phyloP scores from a whole-genome alignment of 2,797 vertebrate genomes.

The Propithecus perrieri region DNA sequence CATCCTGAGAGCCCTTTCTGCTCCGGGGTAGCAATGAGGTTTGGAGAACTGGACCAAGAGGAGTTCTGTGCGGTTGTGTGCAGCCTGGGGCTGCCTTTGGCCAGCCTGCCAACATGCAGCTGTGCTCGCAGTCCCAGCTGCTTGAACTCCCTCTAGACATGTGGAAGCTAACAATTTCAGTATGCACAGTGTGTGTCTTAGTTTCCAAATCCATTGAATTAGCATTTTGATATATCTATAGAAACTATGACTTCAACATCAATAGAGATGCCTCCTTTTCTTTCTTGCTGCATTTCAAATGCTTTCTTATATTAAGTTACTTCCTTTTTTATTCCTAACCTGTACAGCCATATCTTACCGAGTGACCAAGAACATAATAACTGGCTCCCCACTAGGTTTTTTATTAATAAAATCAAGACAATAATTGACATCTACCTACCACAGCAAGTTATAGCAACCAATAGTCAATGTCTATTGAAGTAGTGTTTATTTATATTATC shows the following conservation, averaged over 20 bases:
- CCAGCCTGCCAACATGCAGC: constrained; percentile 70
- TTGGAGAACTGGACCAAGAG: not conserved
- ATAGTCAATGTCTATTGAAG: not conserved
- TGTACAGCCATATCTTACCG: not conserved
- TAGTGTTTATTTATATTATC: not conserved
- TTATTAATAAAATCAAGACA: not conserved
- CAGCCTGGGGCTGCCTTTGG: constrained; percentile 70
- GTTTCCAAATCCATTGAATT: constrained; percentile 69
- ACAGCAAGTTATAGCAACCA: not conserved
- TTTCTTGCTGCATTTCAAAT: not conserved
- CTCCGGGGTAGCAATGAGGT: not conserved
- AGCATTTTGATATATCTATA: constrained; percentile 80
- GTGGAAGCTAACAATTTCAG: constrained; percentile 73
- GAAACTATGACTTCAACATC: constrained; percentile 67
- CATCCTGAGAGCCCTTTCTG: not conserved
- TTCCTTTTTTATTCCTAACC: not conserved
- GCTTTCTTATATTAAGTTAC: not conserved
- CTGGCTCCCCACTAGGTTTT: not conserved
- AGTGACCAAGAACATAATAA: not conserved
- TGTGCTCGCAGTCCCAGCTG: constrained; percentile 77
- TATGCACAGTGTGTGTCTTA: constrained; percentile 68
- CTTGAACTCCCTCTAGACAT: constrained; percentile 60
- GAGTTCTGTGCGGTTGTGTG: constrained; percentile 39
- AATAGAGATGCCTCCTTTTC: constrained; percentile 55
- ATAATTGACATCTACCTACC: not conserved